Conservation (phyloP, 2,888 invertebrate genomes). For the Deroplatys truncata region DNA sequence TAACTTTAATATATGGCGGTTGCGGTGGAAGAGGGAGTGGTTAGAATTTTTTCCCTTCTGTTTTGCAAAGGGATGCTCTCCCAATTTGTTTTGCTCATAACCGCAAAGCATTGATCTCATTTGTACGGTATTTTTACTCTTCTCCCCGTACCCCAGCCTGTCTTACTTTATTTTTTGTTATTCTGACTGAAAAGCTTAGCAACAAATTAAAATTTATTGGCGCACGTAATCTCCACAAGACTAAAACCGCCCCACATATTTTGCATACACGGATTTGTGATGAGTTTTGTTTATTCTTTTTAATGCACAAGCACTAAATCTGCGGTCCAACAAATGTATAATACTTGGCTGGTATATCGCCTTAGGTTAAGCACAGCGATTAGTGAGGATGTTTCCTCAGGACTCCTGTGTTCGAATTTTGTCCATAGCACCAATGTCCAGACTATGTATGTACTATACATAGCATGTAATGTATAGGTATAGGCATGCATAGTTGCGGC, state of each 20-base stretch:
- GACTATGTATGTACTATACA: too few relatives aligned
- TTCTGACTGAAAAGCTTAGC: not conserved
- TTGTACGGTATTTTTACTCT: not conserved
- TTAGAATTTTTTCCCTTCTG: not conserved
- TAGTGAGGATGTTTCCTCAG: not conserved
- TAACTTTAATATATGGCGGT: conserved; percentile 3
- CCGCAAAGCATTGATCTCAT: not conserved
- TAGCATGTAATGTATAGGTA: too few relatives aligned
- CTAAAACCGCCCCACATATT: not conserved
- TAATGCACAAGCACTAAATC: not conserved
- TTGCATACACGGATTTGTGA: not conserved
- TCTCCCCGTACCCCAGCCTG: not conserved
- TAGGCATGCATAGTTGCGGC: too few relatives aligned
- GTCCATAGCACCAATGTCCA: too few relatives aligned
- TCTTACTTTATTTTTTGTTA: not conserved
- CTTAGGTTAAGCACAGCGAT: not conserved
- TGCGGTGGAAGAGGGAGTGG: not conserved
- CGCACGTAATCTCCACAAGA: not conserved
- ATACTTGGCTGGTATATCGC: not conserved
- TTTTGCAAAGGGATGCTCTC: not conserved
- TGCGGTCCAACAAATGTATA: not conserved
- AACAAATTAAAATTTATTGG: conserved; percentile 8
- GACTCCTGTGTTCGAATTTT: too few relatives aligned
- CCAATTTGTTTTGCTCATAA: not conserved
- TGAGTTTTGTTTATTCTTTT: not conserved